phyloP scores from a whole-genome alignment of 2,797 vertebrate genomes.

The Margarornis squamiger region DNA sequence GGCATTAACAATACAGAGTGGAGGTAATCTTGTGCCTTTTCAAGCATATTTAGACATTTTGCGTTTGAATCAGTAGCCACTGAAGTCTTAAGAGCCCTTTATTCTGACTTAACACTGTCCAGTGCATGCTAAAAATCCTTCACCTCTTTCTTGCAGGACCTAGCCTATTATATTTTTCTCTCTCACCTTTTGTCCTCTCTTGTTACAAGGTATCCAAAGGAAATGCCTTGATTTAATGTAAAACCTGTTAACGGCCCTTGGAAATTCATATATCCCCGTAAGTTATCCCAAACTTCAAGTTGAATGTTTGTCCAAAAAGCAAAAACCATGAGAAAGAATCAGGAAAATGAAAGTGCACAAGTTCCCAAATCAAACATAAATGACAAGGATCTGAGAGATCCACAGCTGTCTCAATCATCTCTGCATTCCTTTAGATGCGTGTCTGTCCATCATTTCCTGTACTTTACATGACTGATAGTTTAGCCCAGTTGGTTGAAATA shows the following conservation, averaged over 20 bases:
- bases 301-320: background rate
- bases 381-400: background rate
- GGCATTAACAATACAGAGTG: background rate
- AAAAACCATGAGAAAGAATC: background rate
- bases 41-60: background rate
- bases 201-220: background rate
- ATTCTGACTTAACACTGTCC: background rate
- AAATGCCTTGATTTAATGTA: background rate
- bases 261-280: background rate
- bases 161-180: background rate
- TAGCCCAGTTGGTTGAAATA: background rate
- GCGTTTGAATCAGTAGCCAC: background rate
- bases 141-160: background rate
- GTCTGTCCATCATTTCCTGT: background rate
- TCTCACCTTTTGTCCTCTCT: background rate
- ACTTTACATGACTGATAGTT: background rate
- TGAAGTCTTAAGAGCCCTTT: background rate
- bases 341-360: background rate
- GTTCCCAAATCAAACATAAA: background rate
- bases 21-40: background rate
- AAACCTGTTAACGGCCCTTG: background rate
- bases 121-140: background rate
- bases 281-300: background rate
- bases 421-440: background rate
- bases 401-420: background rate